These are phyloP conservation scores for Platyrinchus mystaceus DNA, from an alignment of 2,797 vertebrate genomes.

Conservation along the genomic window DNA sequence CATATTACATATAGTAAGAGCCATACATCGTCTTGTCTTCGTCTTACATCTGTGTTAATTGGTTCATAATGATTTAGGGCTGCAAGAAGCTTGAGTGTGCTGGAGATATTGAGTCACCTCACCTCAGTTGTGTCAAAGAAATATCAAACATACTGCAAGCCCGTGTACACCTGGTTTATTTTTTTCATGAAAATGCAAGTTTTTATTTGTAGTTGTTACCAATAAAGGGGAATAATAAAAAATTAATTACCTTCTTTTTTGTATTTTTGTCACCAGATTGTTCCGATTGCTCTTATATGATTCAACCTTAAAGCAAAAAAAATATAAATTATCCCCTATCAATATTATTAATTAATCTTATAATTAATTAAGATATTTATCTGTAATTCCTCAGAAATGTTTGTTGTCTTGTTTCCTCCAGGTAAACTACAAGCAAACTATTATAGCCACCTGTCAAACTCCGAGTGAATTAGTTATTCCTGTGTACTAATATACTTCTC, in stretches of 20 bases:
- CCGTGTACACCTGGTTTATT: not conserved
- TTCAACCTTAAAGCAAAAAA: not conserved
- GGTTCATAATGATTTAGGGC: not conserved
- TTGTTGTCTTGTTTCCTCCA: not conserved
- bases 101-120: not conserved
- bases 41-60: not conserved
- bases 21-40: not conserved
- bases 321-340: not conserved
- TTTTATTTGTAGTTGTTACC: constrained; percentile 5
- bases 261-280: not conserved
- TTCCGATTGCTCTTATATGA: not conserved
- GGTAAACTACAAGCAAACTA: not conserved
- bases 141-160: not conserved
- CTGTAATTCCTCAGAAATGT: not conserved
- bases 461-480: not conserved
- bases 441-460: not conserved
- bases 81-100: not conserved
- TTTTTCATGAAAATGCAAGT: not conserved
- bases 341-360: not conserved
- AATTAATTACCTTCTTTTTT: not conserved
- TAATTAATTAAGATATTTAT: not conserved
- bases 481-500: not conserved
- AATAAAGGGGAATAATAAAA: not conserved
- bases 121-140: not conserved
- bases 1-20: not conserved